These are phyloP conservation scores for Neopipo cinnamomea DNA, from an alignment of 2,113 vertebrate species.

Conservation along the genomic window DNA sequence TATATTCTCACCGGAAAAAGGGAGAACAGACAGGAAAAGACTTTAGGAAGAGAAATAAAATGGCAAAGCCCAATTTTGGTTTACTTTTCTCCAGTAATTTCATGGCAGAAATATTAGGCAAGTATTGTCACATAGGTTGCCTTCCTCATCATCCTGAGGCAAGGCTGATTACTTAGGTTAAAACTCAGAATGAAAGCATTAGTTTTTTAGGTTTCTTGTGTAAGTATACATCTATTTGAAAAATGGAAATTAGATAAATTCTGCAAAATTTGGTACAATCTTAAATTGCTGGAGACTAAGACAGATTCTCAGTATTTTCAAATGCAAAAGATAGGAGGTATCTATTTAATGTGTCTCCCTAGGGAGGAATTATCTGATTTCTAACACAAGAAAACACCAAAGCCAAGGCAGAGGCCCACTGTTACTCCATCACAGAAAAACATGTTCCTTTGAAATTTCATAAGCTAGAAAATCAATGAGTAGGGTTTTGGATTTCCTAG, in stretches of 20 bases:
- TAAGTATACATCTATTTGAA: background rate
- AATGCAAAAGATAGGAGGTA: slow-evolving; percentile 9
- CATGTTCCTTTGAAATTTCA: slow-evolving; percentile 64
- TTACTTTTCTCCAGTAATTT: background rate
- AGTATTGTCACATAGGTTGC: background rate
- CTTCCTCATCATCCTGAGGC: background rate
- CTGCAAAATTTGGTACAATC: background rate
- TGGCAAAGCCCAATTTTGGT: background rate
- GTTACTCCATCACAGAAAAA: slow-evolving; percentile 1
- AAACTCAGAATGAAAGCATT: background rate
- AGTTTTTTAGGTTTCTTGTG: background rate
- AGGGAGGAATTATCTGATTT: slow-evolving; percentile 34
- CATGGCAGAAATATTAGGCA: background rate
- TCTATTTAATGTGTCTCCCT: background rate
- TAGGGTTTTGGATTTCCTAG: slow-evolving; percentile 55
- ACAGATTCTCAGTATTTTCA: background rate
- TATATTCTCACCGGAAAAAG: background rate
- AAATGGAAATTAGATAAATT: slow-evolving; percentile 13
- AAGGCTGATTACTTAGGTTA: background rate
- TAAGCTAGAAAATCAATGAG: slow-evolving; percentile 62
- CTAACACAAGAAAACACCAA: slow-evolving; percentile 53
- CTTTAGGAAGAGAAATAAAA: background rate
- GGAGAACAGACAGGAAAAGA: background rate
- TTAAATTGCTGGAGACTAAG: slow-evolving; percentile 13
- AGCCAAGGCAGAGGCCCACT: slow-evolving; percentile 25